A percentile compares a stretch with the other conserved stretches of the same genome.
Conservation (phyloP, 2,797 vertebrate genomes). For the Anabacerthia variegaticeps region DNA sequence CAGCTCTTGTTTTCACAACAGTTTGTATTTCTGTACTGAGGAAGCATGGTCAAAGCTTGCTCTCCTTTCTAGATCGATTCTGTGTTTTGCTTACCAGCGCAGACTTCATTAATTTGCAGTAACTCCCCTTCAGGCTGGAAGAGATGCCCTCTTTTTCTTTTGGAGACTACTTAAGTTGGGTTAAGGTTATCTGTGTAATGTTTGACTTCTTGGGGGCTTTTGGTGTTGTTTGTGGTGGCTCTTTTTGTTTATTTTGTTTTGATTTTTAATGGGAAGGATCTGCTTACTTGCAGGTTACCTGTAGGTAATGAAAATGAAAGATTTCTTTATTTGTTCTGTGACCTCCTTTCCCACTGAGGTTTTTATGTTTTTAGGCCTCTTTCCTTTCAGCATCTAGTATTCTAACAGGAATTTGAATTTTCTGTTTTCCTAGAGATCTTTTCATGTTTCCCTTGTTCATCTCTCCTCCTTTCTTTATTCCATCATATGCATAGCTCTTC, state of each 20-base stretch:
- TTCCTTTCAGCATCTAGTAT: not conserved
- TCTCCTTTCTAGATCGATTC: not conserved
- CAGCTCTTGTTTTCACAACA: not conserved
- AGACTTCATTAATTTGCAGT: not conserved
- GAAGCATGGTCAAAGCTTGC: not conserved
- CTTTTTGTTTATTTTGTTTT: not conserved
- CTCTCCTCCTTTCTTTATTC: not conserved
- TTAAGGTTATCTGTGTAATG: not conserved
- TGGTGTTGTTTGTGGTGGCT: not conserved
- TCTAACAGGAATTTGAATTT: not conserved
- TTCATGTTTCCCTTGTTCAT: not conserved
- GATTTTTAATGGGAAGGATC: not conserved
- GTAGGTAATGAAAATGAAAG: not conserved
- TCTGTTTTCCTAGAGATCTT: not conserved
- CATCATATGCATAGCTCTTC: not conserved
- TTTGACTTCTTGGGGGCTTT: not conserved
- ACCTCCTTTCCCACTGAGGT: accelerated
- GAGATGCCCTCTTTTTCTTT: not conserved
- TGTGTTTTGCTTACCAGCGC: not conserved
- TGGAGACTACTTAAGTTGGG: not conserved
- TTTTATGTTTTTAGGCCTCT: not conserved
- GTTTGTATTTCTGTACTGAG: not conserved
- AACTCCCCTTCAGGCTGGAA: not conserved
- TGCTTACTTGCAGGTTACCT: not conserved
- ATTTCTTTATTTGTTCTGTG: not conserved